Percentiles rank a stretch among this genome's conserved stretches.
phyloP scores from a whole-genome alignment of 2,797 vertebrate species.

The Galagoides demidoff region DNA sequence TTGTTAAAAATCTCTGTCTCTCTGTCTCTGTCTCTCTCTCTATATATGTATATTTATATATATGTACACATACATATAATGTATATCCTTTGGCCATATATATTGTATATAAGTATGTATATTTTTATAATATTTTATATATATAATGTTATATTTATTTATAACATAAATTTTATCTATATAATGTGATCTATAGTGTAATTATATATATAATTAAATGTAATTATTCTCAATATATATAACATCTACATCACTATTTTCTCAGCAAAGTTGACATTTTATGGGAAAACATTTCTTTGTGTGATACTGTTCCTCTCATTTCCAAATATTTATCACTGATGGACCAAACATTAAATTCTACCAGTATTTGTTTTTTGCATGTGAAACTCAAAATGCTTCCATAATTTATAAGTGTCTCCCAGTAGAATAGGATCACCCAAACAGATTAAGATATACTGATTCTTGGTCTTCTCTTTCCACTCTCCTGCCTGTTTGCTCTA shows the following conservation, averaged over 20 bases:
- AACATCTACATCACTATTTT: background rate
- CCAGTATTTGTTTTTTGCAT: background rate
- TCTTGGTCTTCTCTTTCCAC: too few relatives aligned
- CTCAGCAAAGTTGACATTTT: background rate
- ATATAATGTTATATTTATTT: too few relatives aligned
- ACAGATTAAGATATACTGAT: background rate
- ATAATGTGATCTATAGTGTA: too few relatives aligned
- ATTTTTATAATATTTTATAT: too few relatives aligned
- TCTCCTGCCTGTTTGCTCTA: too few relatives aligned
- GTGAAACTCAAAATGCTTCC: background rate
- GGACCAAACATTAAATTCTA: background rate
- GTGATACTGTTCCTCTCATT: background rate
- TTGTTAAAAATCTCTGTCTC: too few relatives aligned
- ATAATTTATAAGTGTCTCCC: background rate
- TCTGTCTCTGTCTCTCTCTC: too few relatives aligned
- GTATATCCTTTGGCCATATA: too few relatives aligned
- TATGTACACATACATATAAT: too few relatives aligned
- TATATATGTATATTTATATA: too few relatives aligned
- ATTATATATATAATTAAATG: background rate
- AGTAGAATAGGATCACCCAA: background rate
- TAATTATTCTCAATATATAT: background rate
- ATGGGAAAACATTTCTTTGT: background rate
- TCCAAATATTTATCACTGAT: background rate
- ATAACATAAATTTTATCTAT: too few relatives aligned
- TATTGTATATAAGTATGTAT: too few relatives aligned